phyloP scores from a whole-genome alignment of 2,888 invertebrate genomes.

The Villa cingulata region DNA sequence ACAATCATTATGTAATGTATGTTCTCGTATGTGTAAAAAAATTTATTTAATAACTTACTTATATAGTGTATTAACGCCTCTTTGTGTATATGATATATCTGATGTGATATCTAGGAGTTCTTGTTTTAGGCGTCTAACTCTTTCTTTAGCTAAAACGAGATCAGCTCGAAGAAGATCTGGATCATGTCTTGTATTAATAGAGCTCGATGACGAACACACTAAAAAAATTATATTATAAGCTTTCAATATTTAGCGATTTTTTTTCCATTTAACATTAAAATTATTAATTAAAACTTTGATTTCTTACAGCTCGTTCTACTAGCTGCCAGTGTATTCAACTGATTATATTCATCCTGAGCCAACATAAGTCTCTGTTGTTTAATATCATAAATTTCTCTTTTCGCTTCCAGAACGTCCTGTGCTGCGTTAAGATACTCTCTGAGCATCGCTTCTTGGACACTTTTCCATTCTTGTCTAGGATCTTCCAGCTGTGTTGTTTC shows the following conservation, averaged over 20 bases:
- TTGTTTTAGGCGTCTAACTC: conserved; percentile 76
- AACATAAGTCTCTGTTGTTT: conserved; percentile 87
- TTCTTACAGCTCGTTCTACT: conserved; percentile 82
- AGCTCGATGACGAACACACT: conserved; percentile 82
- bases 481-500: conserved; percentile 94
- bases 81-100: conserved; percentile 82
- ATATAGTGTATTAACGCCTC: conserved; percentile 82
- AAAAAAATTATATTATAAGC: conserved; percentile 22
- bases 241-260: neutral
- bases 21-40: neutral
- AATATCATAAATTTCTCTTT: conserved; percentile 91
- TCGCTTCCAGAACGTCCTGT: conserved; percentile 90
- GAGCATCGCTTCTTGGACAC: conserved; percentile 92
- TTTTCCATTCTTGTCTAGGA: conserved; percentile 92
- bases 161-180: conserved; percentile 87
- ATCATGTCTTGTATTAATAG: conserved; percentile 84
- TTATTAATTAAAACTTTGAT: neutral
- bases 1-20: neutral
- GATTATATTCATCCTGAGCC: conserved; percentile 92
- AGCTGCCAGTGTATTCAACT: conserved; percentile 77
- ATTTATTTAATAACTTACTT: conserved; percentile 23
- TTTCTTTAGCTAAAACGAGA: conserved; percentile 73
- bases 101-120: conserved; percentile 84
- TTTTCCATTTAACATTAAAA: neutral
- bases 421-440: conserved; percentile 92